phyloP scores from a whole-genome alignment of 2,797 vertebrate species.

The Pangasius mekongensis region DNA sequence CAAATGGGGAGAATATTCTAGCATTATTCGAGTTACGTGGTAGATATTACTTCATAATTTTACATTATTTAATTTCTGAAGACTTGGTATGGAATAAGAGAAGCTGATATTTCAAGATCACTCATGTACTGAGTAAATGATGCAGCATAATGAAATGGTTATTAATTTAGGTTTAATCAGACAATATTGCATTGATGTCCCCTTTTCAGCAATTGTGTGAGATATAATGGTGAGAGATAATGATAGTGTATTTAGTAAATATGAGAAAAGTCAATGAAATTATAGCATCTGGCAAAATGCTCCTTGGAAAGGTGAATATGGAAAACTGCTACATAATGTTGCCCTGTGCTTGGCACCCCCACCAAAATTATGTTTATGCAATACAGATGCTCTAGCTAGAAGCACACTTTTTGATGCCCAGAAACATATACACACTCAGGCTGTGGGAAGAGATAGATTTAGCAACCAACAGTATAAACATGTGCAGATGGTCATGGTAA shows the following conservation, averaged over 20 bases:
- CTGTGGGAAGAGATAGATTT: slow-evolving; percentile 18
- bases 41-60: neutral
- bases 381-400: slow-evolving; percentile 54
- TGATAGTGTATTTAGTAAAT: neutral
- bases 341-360: slow-evolving; percentile 24
- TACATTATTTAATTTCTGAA: neutral
- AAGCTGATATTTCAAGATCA: neutral
- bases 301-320: slow-evolving; percentile 57
- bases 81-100: neutral
- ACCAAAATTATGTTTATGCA: slow-evolving; percentile 41
- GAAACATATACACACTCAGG: slow-evolving; percentile 47
- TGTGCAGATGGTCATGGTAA: slow-evolving; percentile 30
- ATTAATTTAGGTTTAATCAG: neutral
- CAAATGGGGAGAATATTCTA: neutral
- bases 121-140: neutral
- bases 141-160: neutral
- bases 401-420: slow-evolving; percentile 36
- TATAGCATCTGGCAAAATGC: slow-evolving; percentile 44
- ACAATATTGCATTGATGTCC: neutral
- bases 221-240: neutral
- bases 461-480: slow-evolving; percentile 4
- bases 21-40: neutral
- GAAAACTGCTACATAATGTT: slow-evolving; percentile 47
- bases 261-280: neutral
- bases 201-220: neutral